Evolutionary conservation across 2,888 invertebrate genomes (phyloP).

Genomic region (Tachina fera): DNA sequence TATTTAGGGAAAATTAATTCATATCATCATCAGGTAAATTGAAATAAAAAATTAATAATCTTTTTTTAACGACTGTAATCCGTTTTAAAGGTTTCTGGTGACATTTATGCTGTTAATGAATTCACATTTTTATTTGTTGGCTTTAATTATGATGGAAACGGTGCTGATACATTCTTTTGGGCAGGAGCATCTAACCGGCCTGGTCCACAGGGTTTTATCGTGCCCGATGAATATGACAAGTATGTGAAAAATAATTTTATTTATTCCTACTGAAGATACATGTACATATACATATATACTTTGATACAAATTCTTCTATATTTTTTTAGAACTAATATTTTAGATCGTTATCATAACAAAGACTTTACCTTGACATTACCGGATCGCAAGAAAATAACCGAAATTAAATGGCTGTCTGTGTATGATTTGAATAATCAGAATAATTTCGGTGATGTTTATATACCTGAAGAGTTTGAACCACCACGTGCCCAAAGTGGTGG

Average conservation of each 20-base stretch:
- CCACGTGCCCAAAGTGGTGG: slow-evolving; percentile 87
- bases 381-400: slow-evolving; percentile 92
- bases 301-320: not conserved
- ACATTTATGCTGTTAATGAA: slow-evolving; percentile 94
- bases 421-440: slow-evolving; percentile 94
- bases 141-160: slow-evolving; percentile 95
- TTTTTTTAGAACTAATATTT: slow-evolving; percentile 89
- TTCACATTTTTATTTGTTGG: slow-evolving; percentile 90
- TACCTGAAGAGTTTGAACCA: slow-evolving; percentile 95
- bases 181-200: slow-evolving; percentile 94
- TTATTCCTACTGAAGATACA: not conserved
- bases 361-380: slow-evolving; percentile 92
- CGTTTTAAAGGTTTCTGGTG: slow-evolving; percentile 89
- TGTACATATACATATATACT: too few relatives aligned
- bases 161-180: slow-evolving; percentile 96
- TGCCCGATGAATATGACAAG: slow-evolving; percentile 94
- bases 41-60: not conserved
- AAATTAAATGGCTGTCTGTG: slow-evolving; percentile 94
- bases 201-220: slow-evolving; percentile 95
- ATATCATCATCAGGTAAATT: slow-evolving; percentile 90
- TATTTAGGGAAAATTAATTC: slow-evolving; percentile 93
- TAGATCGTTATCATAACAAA: slow-evolving; percentile 93
- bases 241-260: slow-evolving; percentile 81
- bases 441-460: slow-evolving; percentile 94
- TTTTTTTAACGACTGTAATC: not conserved